phyloP scores from a whole-genome alignment of 2,888 invertebrate species.

The Mythimna loreyi region DNA sequence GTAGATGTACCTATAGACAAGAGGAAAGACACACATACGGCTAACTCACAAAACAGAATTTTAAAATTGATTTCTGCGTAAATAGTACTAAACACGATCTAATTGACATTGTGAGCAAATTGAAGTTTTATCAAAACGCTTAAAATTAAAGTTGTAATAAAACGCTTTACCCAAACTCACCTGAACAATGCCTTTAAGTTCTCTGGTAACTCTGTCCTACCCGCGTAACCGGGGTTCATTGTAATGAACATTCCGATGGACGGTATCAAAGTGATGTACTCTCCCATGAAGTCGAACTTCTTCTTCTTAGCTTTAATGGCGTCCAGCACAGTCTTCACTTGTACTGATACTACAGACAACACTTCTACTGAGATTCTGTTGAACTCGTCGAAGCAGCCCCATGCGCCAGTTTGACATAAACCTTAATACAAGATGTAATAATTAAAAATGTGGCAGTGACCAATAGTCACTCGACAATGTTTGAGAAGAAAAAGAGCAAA shows the following conservation, averaged over 20 bases:
- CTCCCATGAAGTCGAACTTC: slow-evolving; percentile 96
- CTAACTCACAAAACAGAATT: no score
- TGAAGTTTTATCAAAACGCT: no score
- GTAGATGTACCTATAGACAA: no score
- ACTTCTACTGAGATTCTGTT: slow-evolving; percentile 99
- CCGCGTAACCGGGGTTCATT: slow-evolving; percentile 99
- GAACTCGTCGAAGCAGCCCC: slow-evolving; percentile 99
- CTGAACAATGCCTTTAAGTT: slow-evolving; percentile 93
- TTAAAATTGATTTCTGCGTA: no score
- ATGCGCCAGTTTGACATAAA: slow-evolving; percentile 98
- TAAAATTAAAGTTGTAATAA: no score
- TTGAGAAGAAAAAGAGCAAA: background rate
- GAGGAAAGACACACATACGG: no score
- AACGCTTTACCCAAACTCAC: slow-evolving; percentile 64
- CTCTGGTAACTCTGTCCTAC: slow-evolving; percentile 96
- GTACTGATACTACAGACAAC: slow-evolving; percentile 98
- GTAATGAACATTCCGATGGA: slow-evolving; percentile 98
- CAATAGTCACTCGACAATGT: background rate
- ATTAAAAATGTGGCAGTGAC: background rate
- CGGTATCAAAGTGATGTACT: slow-evolving; percentile 93
- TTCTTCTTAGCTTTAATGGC: slow-evolving; percentile 96
- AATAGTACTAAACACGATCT: no score
- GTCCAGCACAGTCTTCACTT: slow-evolving; percentile 96
- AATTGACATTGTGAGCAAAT: no score
- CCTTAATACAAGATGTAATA: slow-evolving; percentile 77